Conservation (phyloP, 1,140 invertebrate species). For the Caenorhabditis briggsae region DNA sequence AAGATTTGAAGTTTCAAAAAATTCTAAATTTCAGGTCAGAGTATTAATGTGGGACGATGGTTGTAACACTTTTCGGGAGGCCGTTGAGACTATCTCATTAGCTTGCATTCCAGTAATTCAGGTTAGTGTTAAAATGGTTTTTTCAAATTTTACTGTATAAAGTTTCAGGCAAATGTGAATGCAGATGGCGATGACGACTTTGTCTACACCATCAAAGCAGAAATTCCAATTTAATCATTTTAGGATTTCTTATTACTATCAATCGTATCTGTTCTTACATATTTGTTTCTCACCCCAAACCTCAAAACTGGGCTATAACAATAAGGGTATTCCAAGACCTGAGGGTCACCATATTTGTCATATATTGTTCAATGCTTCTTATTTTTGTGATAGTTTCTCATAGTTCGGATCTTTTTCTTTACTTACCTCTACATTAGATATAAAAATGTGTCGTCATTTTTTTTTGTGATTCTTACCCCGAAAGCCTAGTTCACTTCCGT, state of each 20-base stretch:
- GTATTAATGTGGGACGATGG: constrained; percentile 77
- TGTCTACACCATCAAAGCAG: constrained; percentile 73
- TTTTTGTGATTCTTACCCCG: too few relatives aligned
- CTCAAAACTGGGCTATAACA: constrained; percentile 35
- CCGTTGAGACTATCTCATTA: constrained; percentile 75
- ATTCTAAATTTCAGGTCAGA: constrained; percentile 66
- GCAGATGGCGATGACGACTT: constrained; percentile 74
- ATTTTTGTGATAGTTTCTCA: constrained; percentile 16
- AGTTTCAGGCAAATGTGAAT: constrained; percentile 77
- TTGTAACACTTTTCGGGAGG: constrained; percentile 73
- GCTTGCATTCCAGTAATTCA: constrained; percentile 77
- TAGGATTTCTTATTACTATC: neutral
- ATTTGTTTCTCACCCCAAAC: neutral
- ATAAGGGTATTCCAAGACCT: neutral
- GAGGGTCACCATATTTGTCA: neutral
- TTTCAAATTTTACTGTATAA: constrained; percentile 29
- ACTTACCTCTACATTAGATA: neutral
- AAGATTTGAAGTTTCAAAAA: neutral
- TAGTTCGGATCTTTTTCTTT: neutral
- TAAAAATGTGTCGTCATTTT: neutral
- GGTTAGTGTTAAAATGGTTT: constrained; percentile 64
- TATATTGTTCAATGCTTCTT: constrained; percentile 25
- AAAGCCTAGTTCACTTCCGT: constrained; percentile 7
- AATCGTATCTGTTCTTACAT: neutral
- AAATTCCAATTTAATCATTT: constrained; percentile 68